A percentile compares a stretch with the other conserved stretches of the same genome.
Conservation (phyloP, 1,140 invertebrate genomes). For the Drosophila ohnishii region DNA sequence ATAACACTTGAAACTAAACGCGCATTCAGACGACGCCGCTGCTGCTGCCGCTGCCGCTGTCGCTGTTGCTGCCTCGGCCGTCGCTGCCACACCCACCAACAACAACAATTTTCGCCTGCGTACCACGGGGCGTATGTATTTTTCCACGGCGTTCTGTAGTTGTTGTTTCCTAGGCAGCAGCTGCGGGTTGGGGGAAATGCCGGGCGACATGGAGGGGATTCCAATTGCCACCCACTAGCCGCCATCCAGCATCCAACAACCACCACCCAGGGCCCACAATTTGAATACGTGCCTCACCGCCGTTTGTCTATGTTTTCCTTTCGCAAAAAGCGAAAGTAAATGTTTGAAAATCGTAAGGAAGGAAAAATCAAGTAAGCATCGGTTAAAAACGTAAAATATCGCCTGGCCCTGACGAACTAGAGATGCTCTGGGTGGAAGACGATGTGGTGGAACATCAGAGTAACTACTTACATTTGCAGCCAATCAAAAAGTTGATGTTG, state of each 20-base stretch:
- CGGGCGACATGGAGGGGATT: background rate
- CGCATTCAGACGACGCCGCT: slow-evolving; percentile 68
- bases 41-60: slow-evolving; percentile 17
- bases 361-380: slow-evolving; percentile 79
- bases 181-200: slow-evolving; percentile 13
- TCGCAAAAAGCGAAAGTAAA: slow-evolving; percentile 79
- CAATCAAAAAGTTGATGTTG: background rate
- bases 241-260: background rate
- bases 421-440: slow-evolving; percentile 16
- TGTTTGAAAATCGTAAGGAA: slow-evolving; percentile 81
- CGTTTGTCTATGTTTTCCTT: slow-evolving; percentile 76
- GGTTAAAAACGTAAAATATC: slow-evolving; percentile 31
- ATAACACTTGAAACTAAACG: slow-evolving; percentile 81
- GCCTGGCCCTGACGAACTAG: slow-evolving; percentile 11
- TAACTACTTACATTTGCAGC: background rate
- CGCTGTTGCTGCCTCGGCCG: slow-evolving; percentile 25
- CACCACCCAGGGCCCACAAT: slow-evolving; percentile 38
- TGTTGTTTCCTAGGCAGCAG: slow-evolving; percentile 62
- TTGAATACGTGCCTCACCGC: slow-evolving; percentile 64
- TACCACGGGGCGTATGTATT: slow-evolving; percentile 69
- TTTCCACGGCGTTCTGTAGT: slow-evolving; percentile 32
- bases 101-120: slow-evolving; percentile 78
- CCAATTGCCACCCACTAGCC: slow-evolving; percentile 40
- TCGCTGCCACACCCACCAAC: slow-evolving; percentile 64
- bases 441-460: background rate